phyloP scores from a whole-genome alignment of 2,888 invertebrate species.

The Unio pictorum region DNA sequence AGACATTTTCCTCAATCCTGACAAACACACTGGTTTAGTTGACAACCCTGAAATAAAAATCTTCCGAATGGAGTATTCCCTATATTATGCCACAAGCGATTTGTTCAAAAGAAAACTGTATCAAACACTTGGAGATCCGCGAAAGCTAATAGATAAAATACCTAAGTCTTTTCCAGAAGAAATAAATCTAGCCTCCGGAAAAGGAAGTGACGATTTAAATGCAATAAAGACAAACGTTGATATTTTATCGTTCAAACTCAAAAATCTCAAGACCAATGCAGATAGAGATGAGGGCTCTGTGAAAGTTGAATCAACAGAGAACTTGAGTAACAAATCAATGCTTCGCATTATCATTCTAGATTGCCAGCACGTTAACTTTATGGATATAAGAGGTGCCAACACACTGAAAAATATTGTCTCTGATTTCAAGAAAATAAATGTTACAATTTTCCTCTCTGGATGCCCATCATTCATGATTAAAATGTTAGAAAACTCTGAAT shows the following conservation, averaged over 20 bases:
- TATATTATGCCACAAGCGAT: slow-evolving; percentile 32
- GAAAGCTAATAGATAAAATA: no score
- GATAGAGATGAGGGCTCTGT: no score
- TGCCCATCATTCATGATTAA: slow-evolving; percentile 31
- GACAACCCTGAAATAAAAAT: slow-evolving; percentile 10
- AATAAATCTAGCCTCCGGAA: no score
- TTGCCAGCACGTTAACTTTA: no score
- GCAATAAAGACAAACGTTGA: no score
- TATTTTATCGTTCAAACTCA: no score
- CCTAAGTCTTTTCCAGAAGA: no score
- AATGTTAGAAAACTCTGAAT: slow-evolving; percentile 35
- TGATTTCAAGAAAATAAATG: slow-evolving; percentile 26
- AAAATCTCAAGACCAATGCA: no score
- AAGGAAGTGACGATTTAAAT: no score
- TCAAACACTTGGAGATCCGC: slow-evolving; percentile 16
- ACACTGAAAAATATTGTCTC: no score
- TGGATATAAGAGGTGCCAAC: no score
- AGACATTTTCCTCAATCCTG: neutral
- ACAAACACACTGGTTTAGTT: slow-evolving; percentile 14
- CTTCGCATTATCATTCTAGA: neutral
- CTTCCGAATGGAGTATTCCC: slow-evolving; percentile 22
- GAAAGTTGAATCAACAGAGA: slow-evolving; percentile 5
- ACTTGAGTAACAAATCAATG: slow-evolving; percentile 14
- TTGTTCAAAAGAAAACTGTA: slow-evolving; percentile 20
- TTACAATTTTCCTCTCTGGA: slow-evolving; percentile 43